phyloP scores from a whole-genome alignment of 2,888 invertebrate genomes.

The Pinctada fucata region DNA sequence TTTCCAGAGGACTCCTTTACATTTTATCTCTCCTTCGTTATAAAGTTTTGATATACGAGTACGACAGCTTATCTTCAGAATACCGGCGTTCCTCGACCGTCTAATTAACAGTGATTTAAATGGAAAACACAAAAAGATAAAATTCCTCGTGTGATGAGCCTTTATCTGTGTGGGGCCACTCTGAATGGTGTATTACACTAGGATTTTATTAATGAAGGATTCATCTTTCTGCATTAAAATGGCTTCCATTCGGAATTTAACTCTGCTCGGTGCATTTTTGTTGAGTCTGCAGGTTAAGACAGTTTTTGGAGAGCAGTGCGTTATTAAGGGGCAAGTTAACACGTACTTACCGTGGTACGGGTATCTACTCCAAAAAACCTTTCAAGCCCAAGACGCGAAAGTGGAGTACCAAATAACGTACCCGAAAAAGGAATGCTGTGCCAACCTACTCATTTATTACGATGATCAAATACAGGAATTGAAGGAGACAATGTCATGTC shows the following conservation, averaged over 20 bases:
- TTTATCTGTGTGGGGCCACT: not conserved
- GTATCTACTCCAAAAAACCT: slow-evolving; percentile 67
- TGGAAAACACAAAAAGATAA: slow-evolving; percentile 4
- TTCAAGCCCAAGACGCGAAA: slow-evolving; percentile 62
- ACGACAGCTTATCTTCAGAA: not conserved
- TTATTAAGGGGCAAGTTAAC: slow-evolving; percentile 63
- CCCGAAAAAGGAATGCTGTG: slow-evolving; percentile 67
- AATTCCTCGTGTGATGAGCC: not conserved
- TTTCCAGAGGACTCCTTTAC: too few species aligned
- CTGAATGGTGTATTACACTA: too few species aligned
- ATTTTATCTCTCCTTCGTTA: not conserved
- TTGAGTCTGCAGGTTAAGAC: not conserved
- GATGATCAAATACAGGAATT: slow-evolving; percentile 66
- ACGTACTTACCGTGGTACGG: slow-evolving; percentile 69
- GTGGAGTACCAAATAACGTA: slow-evolving; percentile 69
- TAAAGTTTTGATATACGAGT: not conserved
- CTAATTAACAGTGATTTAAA: slow-evolving; percentile 1
- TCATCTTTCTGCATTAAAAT: not conserved
- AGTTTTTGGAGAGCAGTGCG: slow-evolving; percentile 42
- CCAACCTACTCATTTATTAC: slow-evolving; percentile 68
- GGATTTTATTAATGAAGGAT: not conserved
- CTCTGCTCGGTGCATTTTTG: not conserved
- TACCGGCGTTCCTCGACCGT: slow-evolving; percentile 2
- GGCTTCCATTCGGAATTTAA: not conserved
- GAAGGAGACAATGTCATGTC: slow-evolving; percentile 62